Evolutionary conservation across 2,888 invertebrate species (phyloP), one percentile per base, ranked within the genome.

Genomic region (Euzophera pinguis): DNA sequence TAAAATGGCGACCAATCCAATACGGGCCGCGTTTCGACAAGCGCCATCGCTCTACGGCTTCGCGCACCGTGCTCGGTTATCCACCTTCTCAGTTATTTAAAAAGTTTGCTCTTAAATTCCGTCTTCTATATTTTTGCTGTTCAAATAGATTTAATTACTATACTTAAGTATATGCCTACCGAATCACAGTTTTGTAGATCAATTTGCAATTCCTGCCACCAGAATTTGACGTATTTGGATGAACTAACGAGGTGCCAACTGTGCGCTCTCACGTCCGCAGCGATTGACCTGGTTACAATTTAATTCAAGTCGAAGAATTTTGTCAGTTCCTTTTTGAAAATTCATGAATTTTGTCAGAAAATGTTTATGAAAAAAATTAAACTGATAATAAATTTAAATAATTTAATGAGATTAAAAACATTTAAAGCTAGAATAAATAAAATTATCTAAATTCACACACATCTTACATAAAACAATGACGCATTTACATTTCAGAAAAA

Each of bases 201-300:
- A 38, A 48, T 48, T 48, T 38, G 52, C 47, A 37, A 39, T 38
- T 22, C 38, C 43, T 38, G 5, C 12, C 38, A 32, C 35, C 12
- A 37, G 12, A 37, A 13, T 37, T 48, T 37, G 38, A n/a, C 48
- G n/a, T 37, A 38, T 48, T 48, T 48, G 48, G 37, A 27, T 37
- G 22, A 48, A 38, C 27, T 48, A 38, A 48, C 38, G 22, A 48
- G 37, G 27, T 38, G 37, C 22, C 27, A 32, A 8, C 34, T 10
- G 45, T 34, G 17, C 22, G 38, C 37, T 29, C 37, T 38, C 9
- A 9, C 48, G 37, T 22, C 37, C 13, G n/a, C 17, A 13, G 16
- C 10, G 37, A 6, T 5, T 13, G 14, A 37, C 48, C 48, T 29
- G 27, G 38, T 38, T 48, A 38, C 27, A 27, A 27, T 38, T 48